Conservation (phyloP, 2,113 vertebrate species). For the Hyla sarda region DNA sequence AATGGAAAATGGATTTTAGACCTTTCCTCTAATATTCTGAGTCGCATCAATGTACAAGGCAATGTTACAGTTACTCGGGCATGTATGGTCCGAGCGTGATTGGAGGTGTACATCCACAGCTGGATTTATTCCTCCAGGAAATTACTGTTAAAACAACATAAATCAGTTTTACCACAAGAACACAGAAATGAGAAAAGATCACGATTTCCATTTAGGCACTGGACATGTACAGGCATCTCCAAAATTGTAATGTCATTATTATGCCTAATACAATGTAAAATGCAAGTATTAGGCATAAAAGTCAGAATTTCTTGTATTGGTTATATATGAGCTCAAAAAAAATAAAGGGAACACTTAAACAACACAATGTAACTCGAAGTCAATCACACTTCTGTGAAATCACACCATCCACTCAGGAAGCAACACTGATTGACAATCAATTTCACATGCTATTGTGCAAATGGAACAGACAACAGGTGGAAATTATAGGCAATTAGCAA, state of each 20-base stretch:
- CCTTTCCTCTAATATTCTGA: conserved; percentile 4
- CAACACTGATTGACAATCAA: too few species aligned
- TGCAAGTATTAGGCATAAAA: too few species aligned
- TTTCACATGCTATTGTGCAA: too few species aligned
- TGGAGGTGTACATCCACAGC: not conserved
- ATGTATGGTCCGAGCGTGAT: not conserved
- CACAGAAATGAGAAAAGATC: not conserved
- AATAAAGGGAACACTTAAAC: too few species aligned
- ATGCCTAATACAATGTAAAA: not conserved
- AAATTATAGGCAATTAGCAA: too few species aligned
- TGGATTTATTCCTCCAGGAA: not conserved
- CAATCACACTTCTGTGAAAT: too few species aligned
- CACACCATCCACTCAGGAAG: too few species aligned
- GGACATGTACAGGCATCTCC: not conserved
- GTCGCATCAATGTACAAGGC: not conserved
- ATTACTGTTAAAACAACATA: not conserved
- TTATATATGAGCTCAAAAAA: not conserved
- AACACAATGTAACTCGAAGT: too few species aligned
- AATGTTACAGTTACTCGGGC: not conserved
- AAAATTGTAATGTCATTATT: not conserved
- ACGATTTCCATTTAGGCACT: not conserved
- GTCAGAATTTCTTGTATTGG: not conserved
- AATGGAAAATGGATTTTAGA: not conserved
- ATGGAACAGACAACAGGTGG: too few species aligned
- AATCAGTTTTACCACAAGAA: not conserved